A percentile compares a stretch with the other conserved stretches of the same genome.
Conservation (phyloP, 2,797 vertebrate species). For the Paratrypauchen microcephalus region DNA sequence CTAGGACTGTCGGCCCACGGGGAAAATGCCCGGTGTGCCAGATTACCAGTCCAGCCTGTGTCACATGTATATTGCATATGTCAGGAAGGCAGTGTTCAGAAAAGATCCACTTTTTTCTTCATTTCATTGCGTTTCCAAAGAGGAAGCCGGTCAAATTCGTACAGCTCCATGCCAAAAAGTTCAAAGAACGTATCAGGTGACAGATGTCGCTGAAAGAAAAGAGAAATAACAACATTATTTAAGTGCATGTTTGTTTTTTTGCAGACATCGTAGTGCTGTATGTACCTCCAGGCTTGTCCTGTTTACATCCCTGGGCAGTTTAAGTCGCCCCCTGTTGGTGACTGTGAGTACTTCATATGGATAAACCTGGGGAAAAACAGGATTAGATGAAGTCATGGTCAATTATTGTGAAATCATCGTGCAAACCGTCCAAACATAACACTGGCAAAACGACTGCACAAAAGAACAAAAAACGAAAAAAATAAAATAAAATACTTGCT, state of each 20-base stretch:
- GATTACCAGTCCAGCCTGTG: too few species aligned
- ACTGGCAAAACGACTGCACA: not conserved
- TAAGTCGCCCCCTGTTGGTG: conserved; percentile 86
- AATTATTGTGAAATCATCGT: not conserved
- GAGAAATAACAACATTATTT: not conserved
- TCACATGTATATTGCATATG: not conserved
- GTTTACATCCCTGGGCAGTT: conserved; percentile 91
- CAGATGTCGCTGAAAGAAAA: conserved; percentile 84
- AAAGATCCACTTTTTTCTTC: conserved; percentile 94
- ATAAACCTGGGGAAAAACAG: conserved; percentile 80
- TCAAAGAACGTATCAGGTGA: conserved; percentile 88
- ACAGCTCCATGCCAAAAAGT: conserved; percentile 90
- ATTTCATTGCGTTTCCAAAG: conserved; percentile 96
- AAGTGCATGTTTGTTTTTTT: not conserved
- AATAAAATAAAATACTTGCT: conserved; percentile 81
- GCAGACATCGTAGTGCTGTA: too few species aligned
- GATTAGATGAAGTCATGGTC: not conserved
- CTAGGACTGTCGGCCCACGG: too few species aligned
- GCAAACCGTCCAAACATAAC: not conserved
- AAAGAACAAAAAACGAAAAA: conserved; percentile 29
- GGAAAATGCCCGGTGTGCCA: too few species aligned
- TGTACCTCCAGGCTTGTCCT: conserved; percentile 94
- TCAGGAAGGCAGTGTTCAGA: conserved; percentile 67
- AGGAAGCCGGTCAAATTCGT: conserved; percentile 92
- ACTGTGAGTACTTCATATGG: conserved; percentile 92